Percentiles rank a stretch among this genome's conserved stretches.
phyloP scores from a whole-genome alignment of 2,113 vertebrate species.

The Centropus unirufus region DNA sequence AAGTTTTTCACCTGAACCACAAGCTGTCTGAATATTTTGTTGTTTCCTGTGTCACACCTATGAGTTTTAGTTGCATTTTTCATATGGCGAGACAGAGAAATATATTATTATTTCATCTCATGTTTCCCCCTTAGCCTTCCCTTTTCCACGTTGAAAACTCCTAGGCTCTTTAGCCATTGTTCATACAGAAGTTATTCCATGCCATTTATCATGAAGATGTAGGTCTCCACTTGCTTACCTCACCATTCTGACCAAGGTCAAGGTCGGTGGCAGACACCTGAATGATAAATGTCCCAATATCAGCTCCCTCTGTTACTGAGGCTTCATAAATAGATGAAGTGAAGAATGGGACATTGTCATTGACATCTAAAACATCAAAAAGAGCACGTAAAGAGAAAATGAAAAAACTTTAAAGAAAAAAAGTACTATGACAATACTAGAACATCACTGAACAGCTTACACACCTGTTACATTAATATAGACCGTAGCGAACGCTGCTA shows the following conservation, averaged over 20 bases:
- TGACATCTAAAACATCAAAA: conserved; percentile 81
- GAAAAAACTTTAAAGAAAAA: background rate
- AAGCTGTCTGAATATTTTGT: background rate
- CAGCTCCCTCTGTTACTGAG: conserved; percentile 83
- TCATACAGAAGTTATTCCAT: background rate
- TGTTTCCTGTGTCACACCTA: background rate
- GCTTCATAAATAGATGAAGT: conserved; percentile 91
- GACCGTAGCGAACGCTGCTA: conserved; percentile 85
- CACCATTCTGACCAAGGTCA: conserved; percentile 86
- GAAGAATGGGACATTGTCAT: conserved; percentile 93
- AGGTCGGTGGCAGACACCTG: conserved; percentile 88
- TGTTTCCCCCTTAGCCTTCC: background rate
- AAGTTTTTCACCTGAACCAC: background rate
- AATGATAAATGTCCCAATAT: conserved; percentile 81
- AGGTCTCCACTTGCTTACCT: conserved; percentile 71
- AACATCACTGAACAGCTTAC: background rate
- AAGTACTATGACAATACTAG: too few relatives aligned
- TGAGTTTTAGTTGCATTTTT: background rate
- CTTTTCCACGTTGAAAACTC: background rate
- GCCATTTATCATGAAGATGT: background rate
- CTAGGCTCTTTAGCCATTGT: background rate
- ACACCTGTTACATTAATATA: conserved; percentile 86
- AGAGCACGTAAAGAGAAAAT: background rate
- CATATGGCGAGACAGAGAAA: background rate
- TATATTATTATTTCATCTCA: background rate